These are phyloP conservation scores for Salminus brasiliensis DNA, from an alignment of 2,113 vertebrate genomes.

Conservation along the genomic window DNA sequence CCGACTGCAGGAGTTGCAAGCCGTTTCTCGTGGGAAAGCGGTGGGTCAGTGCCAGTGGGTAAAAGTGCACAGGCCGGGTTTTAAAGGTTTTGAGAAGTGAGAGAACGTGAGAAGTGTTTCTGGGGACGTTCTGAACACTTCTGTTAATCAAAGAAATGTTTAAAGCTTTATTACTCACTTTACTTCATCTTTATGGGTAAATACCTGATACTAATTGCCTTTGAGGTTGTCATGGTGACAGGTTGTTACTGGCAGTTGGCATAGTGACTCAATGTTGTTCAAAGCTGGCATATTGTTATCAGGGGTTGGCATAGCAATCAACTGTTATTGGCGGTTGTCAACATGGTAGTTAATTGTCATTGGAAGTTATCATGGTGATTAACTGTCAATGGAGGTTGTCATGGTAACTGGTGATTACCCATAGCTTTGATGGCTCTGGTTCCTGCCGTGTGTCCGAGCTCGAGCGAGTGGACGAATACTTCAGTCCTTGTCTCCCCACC, in stretches of 20 bases:
- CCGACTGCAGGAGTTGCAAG: neutral
- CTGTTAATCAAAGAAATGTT: too few relatives aligned
- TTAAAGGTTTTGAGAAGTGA: neutral
- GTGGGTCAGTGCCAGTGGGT: neutral
- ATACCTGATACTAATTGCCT: too few relatives aligned
- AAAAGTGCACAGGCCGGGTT: neutral
- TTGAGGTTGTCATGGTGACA: neutral
- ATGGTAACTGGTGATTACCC: constrained; percentile 71
- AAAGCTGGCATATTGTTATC: too few relatives aligned
- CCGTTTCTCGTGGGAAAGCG: neutral
- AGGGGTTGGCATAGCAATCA: neutral
- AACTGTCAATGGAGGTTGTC: too few relatives aligned
- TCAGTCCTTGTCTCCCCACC: constrained; percentile 87
- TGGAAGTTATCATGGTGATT: neutral
- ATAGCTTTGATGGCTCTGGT: constrained; percentile 92
- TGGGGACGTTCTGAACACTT: too few relatives aligned
- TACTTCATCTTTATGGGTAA: too few relatives aligned
- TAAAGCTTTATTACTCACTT: too few relatives aligned
- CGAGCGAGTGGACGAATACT: constrained; percentile 93
- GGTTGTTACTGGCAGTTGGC: neutral
- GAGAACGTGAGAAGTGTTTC: too few relatives aligned
- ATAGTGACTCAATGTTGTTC: too few relatives aligned
- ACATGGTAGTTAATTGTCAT: too few relatives aligned
- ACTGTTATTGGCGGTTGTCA: neutral
- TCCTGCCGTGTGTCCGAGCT: constrained; percentile 91